These are phyloP conservation scores for Sphaeridia pumilis DNA, from an alignment of 2,888 invertebrate species.

Conservation along the genomic window DNA sequence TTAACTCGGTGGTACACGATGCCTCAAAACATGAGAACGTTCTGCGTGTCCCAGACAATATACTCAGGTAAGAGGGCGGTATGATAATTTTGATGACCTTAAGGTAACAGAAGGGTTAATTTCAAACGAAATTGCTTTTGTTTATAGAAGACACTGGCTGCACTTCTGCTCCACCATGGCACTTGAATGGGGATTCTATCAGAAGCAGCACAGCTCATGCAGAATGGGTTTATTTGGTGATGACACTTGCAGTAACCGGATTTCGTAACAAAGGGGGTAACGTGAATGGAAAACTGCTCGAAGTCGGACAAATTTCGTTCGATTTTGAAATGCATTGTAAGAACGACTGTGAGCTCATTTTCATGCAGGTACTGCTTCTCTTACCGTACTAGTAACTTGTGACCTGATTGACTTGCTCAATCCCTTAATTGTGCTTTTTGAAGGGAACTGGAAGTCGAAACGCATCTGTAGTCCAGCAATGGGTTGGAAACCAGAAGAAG, in stretches of 20 bases:
- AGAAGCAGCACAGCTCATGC: slow-evolving; percentile 44
- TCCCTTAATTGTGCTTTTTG: slow-evolving; percentile 10
- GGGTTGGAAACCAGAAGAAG: slow-evolving; percentile 39
- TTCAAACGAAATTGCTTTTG: too few species aligned
- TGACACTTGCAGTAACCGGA: slow-evolving; percentile 43
- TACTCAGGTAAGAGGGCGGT: too few species aligned
- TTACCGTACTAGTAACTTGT: too few species aligned
- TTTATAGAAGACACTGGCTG: slow-evolving; percentile 37
- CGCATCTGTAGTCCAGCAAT: slow-evolving; percentile 41
- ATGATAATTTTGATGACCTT: too few species aligned
- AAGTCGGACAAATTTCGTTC: slow-evolving; percentile 44
- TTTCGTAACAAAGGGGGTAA: slow-evolving; percentile 41
- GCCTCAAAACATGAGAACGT: slow-evolving; percentile 40
- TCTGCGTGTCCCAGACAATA: slow-evolving; percentile 42
- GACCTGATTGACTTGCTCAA: too few species aligned
- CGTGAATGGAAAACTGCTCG: slow-evolving; percentile 39
- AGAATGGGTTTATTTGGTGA: slow-evolving; percentile 43
- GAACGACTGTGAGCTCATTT: slow-evolving; percentile 45
- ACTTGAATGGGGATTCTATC: slow-evolving; percentile 42
- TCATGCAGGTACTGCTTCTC: slow-evolving; percentile 42
- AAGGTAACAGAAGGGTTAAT: too few species aligned
- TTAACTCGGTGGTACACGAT: slow-evolving; percentile 32
- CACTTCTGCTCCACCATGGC: slow-evolving; percentile 43
- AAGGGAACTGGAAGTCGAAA: slow-evolving; percentile 40
- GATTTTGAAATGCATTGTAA: slow-evolving; percentile 46